Base-by-base conservation (phyloP, 1,140 invertebrate species). In the Teleopsis dalmanni region DNA sequence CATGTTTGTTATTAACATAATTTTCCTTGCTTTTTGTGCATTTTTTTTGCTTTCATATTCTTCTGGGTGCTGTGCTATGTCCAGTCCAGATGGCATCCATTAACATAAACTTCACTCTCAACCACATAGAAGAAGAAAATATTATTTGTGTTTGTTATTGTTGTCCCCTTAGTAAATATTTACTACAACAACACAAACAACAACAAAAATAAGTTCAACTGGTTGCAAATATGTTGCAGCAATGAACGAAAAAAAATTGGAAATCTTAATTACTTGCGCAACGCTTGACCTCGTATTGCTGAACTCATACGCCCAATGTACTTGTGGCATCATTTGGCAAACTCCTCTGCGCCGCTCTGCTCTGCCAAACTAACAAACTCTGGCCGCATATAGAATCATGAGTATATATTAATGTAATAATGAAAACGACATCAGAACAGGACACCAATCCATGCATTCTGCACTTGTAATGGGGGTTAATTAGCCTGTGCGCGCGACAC, bases 91-190 rank as follows among this genome's bases (percentile, higher is more conserved):
- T 66, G 63, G 60, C 53, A 59, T 59, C 59, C 57, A 63, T 65
- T 65, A 63, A 65, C 62, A 65, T 65, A 65, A 65, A 62, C 62
- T 65, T 62, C 60, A 62, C 58, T 62, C 62, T 65, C 61, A 64
- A 64, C 34, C 7, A 6, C 34, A 36, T 36, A 27, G 25, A 34
- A 27, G 44, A 34, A 34, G 33, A 46, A n/a, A n/a, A n/a, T n/a
- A n/a, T n/a, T n/a, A n/a, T n/a, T n/a, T n/a, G n/a, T 21, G 22
- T 34, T 46, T 35, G 21, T 46, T 46, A 35, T 46, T 46, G 33
- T 36, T 22, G 29, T 16, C 18, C 25, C 16, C 44, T 8, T 33
- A 46, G 29, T 35, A 35, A 36, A 26, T 36, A 46, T 46, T 46
- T 36, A 35, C 44, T 25, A 36, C 33, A 36, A 23, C 44, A 46